Evolutionary conservation across 1,140 invertebrate genomes (phyloP), one percentile per base, ranked within the genome.

Genomic region (Nasonia giraulti): DNA sequence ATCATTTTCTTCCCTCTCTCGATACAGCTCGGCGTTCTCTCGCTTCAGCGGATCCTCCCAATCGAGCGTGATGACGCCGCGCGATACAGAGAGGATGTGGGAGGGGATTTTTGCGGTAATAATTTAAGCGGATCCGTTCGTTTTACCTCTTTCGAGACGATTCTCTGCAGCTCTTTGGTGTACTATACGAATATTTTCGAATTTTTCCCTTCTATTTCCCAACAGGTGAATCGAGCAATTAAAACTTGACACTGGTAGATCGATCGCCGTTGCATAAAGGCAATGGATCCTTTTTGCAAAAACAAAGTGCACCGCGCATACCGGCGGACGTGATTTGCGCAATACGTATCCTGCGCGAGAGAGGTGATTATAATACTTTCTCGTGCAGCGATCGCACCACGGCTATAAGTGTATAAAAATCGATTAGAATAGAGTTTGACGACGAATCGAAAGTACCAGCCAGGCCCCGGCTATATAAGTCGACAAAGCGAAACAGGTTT

Each of bases 61-160:
- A 89, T 90, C 89, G 88, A 90, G 87, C 88, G 87, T 88, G 89
- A 90, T 87, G 85, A 86, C 87, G 87, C 87, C 87, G 84, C 83
- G 84, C 75, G 85, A 86, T 88, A 87, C 85, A 86, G 68, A 71
- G 6, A 17, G 73, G 17, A 75, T 37, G 8, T 44, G 40, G 8
- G 40, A 44, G 40, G 40, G 40, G 40, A 44, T 44, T 8, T 44
- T 44, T 44, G 75, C 75, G 27, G 2, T 77, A 47, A 55, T 77
- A 77, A 77, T 50, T 77, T 40, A 77, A 77, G 3, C 23, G 40
- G 10, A 71, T 2, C 27, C 20, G 11, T 4, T 50, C 47, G 47
- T 17, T 50, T 14, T 14, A 50, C 47, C 47, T 17, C 47, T 4
- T 14, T 12, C 14, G 47, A 50, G 47, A 5, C 33, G 33, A 37